These are phyloP conservation scores for Acrocephalus scirpaceus DNA, from an alignment of 2,797 vertebrate genomes.

Conservation along the genomic window DNA sequence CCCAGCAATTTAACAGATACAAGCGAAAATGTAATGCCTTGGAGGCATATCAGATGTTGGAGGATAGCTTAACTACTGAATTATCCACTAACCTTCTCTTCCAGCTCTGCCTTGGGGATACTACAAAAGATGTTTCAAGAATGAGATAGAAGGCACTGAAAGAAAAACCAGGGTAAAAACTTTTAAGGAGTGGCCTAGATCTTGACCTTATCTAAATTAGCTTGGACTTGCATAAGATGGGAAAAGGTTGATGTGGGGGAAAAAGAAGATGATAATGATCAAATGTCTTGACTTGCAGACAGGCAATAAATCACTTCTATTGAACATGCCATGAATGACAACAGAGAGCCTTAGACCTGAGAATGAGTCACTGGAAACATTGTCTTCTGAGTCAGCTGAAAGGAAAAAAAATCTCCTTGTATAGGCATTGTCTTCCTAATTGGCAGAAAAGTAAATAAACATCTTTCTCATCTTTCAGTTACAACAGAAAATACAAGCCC, in stretches of 20 bases:
- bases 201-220: conserved; percentile 64
- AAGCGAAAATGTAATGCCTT: conserved; percentile 41
- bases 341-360: background rate
- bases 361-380: background rate
- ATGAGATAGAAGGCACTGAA: conserved; percentile 31
- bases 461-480: background rate
- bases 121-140: conserved; percentile 56
- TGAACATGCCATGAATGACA: conserved; percentile 25
- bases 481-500: background rate
- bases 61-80: conserved; percentile 65
- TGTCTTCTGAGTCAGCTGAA: background rate
- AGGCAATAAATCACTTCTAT: conserved; percentile 57
- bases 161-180: conserved; percentile 35
- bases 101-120: conserved; percentile 47
- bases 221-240: background rate
- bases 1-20: conserved; percentile 59
- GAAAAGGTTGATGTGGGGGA: background rate
- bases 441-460: background rate
- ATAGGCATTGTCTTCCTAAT: background rate
- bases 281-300: conserved; percentile 37
- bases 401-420: background rate
- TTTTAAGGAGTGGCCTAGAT: conserved; percentile 21
- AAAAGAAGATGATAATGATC: conserved; percentile 44
- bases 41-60: conserved; percentile 65
- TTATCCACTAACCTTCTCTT: conserved; percentile 66